These are phyloP conservation scores for Colaptes auratus DNA, from an alignment of 2,113 vertebrate species.

Conservation along the genomic window DNA sequence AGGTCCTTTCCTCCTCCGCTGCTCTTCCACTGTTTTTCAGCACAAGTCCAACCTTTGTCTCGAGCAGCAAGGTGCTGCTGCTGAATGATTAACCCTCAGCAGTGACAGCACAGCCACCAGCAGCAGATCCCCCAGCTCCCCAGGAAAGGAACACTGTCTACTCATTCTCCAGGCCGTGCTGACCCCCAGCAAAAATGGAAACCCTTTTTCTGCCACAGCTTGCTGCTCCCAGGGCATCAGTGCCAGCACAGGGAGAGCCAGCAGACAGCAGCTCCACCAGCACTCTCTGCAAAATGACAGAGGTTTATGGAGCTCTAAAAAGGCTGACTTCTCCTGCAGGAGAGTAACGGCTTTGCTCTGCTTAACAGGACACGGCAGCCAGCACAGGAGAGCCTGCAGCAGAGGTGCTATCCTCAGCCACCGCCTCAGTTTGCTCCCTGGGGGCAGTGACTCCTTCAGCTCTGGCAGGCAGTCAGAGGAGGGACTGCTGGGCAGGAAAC, in stretches of 20 bases:
- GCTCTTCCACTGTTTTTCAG: background rate
- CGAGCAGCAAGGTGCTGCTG: background rate
- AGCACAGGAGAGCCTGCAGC: background rate
- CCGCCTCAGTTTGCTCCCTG: rapidly evolving
- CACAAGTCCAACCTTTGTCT: background rate
- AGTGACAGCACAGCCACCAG: background rate
- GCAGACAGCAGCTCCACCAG: background rate
- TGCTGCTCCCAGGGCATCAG: background rate
- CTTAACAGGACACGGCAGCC: background rate
- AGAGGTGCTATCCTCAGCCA: background rate
- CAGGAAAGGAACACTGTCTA: background rate
- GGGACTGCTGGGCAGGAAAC: background rate
- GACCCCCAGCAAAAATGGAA: background rate
- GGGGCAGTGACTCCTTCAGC: no score
- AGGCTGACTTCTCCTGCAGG: background rate
- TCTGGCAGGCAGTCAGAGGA: rapidly evolving
- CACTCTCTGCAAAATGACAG: background rate
- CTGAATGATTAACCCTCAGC: background rate
- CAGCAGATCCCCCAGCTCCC: rapidly evolving
- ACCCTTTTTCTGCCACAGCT: rapidly evolving
- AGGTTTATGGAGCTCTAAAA: background rate
- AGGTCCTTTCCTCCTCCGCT: background rate
- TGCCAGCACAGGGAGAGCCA: background rate
- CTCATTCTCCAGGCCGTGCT: background rate
- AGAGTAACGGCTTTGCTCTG: background rate